Base-by-base conservation (phyloP, 2,888 invertebrate species). In the Apodemia hepburni region DNA sequence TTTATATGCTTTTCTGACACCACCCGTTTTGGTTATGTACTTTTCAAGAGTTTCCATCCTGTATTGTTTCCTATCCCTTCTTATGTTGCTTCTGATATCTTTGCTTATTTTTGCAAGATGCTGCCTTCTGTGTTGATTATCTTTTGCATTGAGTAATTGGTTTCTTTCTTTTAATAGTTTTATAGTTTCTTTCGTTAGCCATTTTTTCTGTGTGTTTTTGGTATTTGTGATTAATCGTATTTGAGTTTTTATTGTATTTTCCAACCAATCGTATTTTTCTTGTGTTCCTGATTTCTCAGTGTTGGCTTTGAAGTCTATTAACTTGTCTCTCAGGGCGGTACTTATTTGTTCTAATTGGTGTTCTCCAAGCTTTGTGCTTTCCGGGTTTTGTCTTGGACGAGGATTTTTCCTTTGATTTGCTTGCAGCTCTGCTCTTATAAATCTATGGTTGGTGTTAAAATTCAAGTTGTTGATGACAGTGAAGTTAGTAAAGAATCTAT, bases 41-140 rank as follows among this genome's bases (percentile, higher is more conserved):
- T 63, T 60, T 60, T 64, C 64, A 17, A 64, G 54, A 42, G 47
- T 64, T 60, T 62, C 59, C 64, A 64, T 62, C 60, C 64, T 62
- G 12, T 57, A 59, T 54, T 27, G 33, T 42, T 64, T 64, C 57
- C 61, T 64, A 42, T 64, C 62, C 9, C 29, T 47, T 45, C 64
- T 64, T 29, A 61, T 61, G 58, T 33, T 64, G 6, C 47, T 7
- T 2, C 18, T 60, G 7, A 47, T 60, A 9, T 60, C 47, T 27
- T 45, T 47, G 45, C 47, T 47, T n/a, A 47, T 60, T 42, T 59
- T 59, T n/a, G 38, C 17, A 35, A 59, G 18, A 15, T 59, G 8
- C 8, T 7, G 3, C 45, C 47, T 45, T 29, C 8, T 47, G 9
- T 27, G 5, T 60, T 45, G 47, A 17, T 38, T 59, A 17, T 38